phyloP scores from a whole-genome alignment of 2,113 vertebrate species.

The Callocephalon fimbriatum region DNA sequence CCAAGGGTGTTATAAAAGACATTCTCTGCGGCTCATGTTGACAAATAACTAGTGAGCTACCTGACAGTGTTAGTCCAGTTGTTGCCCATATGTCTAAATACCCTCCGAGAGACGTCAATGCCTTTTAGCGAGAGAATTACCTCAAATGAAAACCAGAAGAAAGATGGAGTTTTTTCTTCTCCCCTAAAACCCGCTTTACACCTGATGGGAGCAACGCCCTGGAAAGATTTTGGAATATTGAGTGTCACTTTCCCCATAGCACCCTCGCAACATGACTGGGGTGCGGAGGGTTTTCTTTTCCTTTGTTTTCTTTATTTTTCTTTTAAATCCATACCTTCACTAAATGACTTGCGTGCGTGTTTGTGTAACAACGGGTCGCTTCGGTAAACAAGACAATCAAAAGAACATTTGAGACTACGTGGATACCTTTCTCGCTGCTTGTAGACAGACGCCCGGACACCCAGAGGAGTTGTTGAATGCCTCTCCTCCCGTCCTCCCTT shows the following conservation, averaged over 20 bases:
- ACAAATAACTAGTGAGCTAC: constrained; percentile 33
- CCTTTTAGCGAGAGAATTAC: neutral
- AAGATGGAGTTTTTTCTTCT: neutral
- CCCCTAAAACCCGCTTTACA: neutral
- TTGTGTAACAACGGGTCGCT: constrained; percentile 8
- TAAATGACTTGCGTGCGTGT: neutral
- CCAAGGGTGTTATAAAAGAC: neutral
- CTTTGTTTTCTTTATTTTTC: neutral
- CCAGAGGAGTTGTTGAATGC: constrained; percentile 17
- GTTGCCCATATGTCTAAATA: constrained; percentile 65
- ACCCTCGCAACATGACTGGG: neutral
- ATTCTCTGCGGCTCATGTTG: neutral
- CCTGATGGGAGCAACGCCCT: neutral
- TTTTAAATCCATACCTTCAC: neutral
- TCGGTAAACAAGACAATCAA: constrained; percentile 44
- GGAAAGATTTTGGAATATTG: neutral
- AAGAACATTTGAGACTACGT: constrained; percentile 25
- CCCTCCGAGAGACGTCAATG: neutral
- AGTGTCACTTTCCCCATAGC: neutral
- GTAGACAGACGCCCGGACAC: constrained; percentile 14
- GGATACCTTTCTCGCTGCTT: constrained; percentile 16
- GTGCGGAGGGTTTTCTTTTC: fast-evolving
- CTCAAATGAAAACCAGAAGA: constrained; percentile 16
- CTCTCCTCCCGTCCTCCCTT: neutral
- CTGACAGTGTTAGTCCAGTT: constrained; percentile 55